Evolutionary conservation across 1,140 invertebrate genomes (phyloP), one percentile per base, ranked within the genome.

Genomic region (Oreohelix idahoensis): DNA sequence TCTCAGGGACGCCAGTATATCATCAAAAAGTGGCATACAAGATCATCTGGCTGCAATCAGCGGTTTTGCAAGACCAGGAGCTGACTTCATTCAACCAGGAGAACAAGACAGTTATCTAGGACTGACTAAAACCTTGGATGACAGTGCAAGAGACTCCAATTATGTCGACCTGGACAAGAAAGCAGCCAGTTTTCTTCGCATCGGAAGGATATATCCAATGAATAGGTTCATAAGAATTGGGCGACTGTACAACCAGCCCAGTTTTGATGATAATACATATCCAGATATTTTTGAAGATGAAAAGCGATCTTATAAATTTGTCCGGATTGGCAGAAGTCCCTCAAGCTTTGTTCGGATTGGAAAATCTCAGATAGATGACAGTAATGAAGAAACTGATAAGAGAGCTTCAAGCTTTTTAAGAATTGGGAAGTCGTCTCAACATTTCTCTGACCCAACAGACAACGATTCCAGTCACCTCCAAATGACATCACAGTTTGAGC

Each of bases 171-270:
- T 26, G 5, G 79, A 82, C 13, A 81, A 53, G n/a, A 80, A 42
- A 32, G 42, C 66, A 5, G 69, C 78, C 2, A 75, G 11, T 39
- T 81, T 81, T 38, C 70, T 81, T n/a, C n/a, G 80, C 13, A 81
- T 81, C 11, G 80, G 80, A 53, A 76, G 38, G 32, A 23, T 26
- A 1, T n/a, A 4, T 70, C 36, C 35, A 15, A 70, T 80, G 69
- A 58, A 39, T 36, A 39, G 79, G 32, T 80, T 80, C 29, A 73
- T 80, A 20, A 36, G 79, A 45, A 80, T 80, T 49, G 79, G 79
- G 0, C 63, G 79, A 42, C 11, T 38, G 36, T 83, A 58, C 49
- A 70, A 63, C 17, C 70, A 53, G 20, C 42, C 42, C 5, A 45
- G 15, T 45, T 45, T 45, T 5, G 42, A 15, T 45, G 5, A 45